phyloP scores from a whole-genome alignment of 2,797 vertebrate species.

The Lophotriccus pileatus region DNA sequence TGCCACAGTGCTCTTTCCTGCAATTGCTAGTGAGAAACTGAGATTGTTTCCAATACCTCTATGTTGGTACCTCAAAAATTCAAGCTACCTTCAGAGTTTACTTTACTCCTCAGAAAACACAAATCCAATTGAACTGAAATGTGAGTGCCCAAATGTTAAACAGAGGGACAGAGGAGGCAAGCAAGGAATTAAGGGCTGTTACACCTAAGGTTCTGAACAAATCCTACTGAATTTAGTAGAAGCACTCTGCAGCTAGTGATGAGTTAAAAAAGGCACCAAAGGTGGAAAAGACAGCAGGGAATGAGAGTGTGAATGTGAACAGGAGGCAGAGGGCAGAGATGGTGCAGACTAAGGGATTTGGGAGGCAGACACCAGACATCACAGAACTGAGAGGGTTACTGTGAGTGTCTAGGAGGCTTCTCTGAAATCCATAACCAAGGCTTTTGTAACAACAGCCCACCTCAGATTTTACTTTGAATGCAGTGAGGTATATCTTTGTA shows the following conservation, averaged over 20 bases:
- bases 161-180: neutral
- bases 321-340: neutral
- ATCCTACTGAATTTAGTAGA: neutral
- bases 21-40: neutral
- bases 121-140: neutral
- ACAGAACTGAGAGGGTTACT: neutral
- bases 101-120: neutral
- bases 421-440: neutral
- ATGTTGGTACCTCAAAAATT: neutral
- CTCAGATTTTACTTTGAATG: neutral
- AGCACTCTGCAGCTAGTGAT: neutral
- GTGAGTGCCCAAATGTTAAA: accelerated
- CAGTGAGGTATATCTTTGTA: neutral
- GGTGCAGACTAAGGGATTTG: neutral
- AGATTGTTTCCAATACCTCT: neutral
- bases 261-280: neutral
- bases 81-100: neutral
- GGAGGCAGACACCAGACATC: neutral
- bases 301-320: accelerated
- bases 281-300: neutral
- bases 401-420: neutral
- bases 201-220: neutral
- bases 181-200: neutral
- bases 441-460: neutral
- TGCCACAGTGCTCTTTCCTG: neutral